Conservation (phyloP, 2,113 vertebrate species). For the Oncorhynchus kisutch region DNA sequence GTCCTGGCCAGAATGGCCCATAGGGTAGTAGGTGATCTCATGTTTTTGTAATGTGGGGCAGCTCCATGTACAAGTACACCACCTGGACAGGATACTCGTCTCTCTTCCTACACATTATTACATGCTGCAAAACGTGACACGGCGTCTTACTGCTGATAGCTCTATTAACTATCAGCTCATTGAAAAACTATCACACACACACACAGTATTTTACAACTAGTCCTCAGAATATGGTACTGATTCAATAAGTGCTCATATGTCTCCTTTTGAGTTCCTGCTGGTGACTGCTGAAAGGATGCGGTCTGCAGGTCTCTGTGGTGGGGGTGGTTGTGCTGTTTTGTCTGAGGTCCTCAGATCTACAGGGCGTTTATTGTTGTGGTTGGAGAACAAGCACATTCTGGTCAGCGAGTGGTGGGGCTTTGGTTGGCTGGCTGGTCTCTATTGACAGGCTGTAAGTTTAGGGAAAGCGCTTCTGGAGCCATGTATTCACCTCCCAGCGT, state of each 20-base stretch:
- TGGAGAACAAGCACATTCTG: background rate
- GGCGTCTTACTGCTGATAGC: background rate
- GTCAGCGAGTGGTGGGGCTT: background rate
- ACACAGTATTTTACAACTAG: too few species aligned
- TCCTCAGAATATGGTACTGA: background rate
- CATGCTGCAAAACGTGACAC: background rate
- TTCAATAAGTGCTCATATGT: constrained; percentile 6
- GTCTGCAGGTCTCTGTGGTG: background rate
- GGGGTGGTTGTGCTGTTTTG: background rate
- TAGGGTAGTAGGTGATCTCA: too few species aligned
- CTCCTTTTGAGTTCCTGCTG: background rate
- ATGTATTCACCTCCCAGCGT: background rate
- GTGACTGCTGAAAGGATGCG: background rate
- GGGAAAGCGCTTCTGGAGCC: constrained; percentile 16
- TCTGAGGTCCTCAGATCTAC: background rate
- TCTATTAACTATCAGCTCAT: too few species aligned
- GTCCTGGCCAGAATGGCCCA: too few species aligned
- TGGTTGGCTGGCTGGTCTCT: background rate
- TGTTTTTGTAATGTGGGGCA: too few species aligned
- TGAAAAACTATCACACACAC: too few species aligned
- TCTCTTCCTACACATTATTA: background rate
- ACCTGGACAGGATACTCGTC: too few species aligned
- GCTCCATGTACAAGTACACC: background rate
- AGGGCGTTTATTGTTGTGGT: constrained; percentile 12
- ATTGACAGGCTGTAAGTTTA: background rate